Base-by-base conservation (phyloP, 2,113 vertebrate species). In the Alouatta palliata region DNA sequence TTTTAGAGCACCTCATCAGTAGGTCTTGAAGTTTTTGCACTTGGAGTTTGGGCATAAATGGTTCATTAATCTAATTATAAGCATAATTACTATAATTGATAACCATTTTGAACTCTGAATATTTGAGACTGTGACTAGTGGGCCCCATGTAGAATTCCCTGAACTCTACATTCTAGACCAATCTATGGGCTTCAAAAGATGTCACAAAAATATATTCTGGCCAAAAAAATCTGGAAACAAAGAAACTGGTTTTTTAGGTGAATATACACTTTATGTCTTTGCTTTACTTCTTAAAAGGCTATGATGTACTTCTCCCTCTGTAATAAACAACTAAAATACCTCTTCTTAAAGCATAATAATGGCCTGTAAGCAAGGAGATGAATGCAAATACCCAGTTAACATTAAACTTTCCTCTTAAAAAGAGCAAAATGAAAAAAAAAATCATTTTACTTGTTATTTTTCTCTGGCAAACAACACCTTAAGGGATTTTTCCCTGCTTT, bases 1-100 rank as follows among this genome's bases (percentile, higher is more conserved):
- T 98, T 98, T 98, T 97, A 97, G 96, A 88, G 81, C 96, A 87
- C 96, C 94, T 95, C 98, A 94, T 91, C 97, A 97, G 97, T 96
- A 97, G 97, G 95, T 95, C 97, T 97, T 82, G 89, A 98, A 98
- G 98, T 98, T 99, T 98, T 98, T 97, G 95, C 97, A 97, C 97
- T 98, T 97, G 97, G 98, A 98, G 98, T 98, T 97, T 96, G 97
- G 98, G 98, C 97, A 96, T 95, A 97, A 97, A 98, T 97, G 98
- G 98, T 98, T 99, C 98, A 98, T 99, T 99, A 99, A 98, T 98
- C 98, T 99, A 99, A 99, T 99, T 99, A 99, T 97, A 97, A 97
- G 89, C 82, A 82, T 99, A 98, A 99, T 99, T 98, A 98, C 97
- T 96, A 97, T 99, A 99, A 99, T 98, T 98, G 98, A 99, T 99